Conservation (phyloP, 2,797 vertebrate genomes). For the Sebastolobus alascanus region DNA sequence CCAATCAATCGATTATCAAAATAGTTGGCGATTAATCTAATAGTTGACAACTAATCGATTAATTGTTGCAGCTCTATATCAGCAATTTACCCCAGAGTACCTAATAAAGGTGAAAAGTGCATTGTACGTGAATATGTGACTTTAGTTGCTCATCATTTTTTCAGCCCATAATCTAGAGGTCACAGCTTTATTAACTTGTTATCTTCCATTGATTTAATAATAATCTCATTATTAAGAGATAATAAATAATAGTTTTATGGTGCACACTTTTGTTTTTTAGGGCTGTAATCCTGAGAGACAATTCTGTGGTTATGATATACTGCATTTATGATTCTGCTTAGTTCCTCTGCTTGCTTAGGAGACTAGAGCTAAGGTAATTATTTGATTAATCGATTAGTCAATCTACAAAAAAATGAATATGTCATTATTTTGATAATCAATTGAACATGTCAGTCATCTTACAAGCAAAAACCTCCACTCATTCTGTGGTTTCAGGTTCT, state of each 20-base stretch:
- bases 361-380: not conserved
- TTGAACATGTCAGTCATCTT: not conserved
- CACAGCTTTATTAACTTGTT: conserved; percentile 15
- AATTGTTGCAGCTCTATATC: too few species aligned
- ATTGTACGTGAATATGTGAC: not conserved
- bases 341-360: not conserved
- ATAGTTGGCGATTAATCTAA: too few species aligned
- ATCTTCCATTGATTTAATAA: not conserved
- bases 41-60: too few species aligned
- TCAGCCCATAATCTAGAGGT: not conserved
- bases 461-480: not conserved
- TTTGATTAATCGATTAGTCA: not conserved
- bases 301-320: not conserved
- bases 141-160: not conserved
- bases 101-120: not conserved
- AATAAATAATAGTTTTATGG: not conserved
- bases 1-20: too few species aligned
- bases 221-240: not conserved
- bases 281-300: not conserved
- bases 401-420: not conserved
- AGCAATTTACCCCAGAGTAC: not conserved
- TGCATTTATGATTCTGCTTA: not conserved
- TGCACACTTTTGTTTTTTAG: not conserved
- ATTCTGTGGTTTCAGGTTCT: not conserved
- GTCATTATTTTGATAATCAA: not conserved